Percentiles rank a stretch among this genome's conserved stretches.
These are phyloP conservation scores for Cichlasoma orientale DNA, from an alignment of 2,797 vertebrate genomes.

Conservation along the genomic window DNA sequence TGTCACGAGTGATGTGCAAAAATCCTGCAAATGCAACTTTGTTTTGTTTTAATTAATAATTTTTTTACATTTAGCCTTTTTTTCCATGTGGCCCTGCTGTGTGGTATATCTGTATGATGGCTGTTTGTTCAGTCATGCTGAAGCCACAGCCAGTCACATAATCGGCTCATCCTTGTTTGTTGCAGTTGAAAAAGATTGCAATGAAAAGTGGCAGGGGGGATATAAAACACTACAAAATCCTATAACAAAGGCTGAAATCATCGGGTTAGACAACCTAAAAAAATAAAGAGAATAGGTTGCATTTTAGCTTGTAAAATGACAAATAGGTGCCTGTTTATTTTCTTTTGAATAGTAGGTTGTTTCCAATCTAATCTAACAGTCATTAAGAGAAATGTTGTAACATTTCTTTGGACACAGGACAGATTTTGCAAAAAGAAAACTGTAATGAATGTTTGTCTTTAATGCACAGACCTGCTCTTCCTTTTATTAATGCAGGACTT, in stretches of 20 bases:
- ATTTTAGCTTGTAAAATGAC: not conserved
- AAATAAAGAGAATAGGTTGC: not conserved
- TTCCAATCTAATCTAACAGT: too few relatives aligned
- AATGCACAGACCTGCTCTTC: not conserved
- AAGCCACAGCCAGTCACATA: conserved; percentile 1
- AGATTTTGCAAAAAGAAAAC: not conserved
- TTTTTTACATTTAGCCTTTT: not conserved
- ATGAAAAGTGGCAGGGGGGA: not conserved
- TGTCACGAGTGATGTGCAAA: not conserved
- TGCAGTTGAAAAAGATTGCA: not conserved
- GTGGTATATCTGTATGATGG: not conserved
- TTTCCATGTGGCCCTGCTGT: not conserved
- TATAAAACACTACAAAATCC: not conserved
- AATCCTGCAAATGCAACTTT: not conserved
- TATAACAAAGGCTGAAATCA: not conserved
- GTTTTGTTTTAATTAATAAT: not conserved
- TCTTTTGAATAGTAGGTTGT: too few relatives aligned
- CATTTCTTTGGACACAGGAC: not conserved
- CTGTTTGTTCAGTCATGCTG: conserved; percentile 5
- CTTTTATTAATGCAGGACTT: conserved; percentile 85
- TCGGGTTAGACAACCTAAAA: not conserved
- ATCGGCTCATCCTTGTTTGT: not conserved
- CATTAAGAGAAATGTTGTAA: not conserved
- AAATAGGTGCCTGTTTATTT: not conserved
- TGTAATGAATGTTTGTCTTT: not conserved